Evolutionary conservation across 1,140 invertebrate species (phyloP), one percentile per base, ranked within the genome.

Genomic region (Ptiloglossa arizonensis): DNA sequence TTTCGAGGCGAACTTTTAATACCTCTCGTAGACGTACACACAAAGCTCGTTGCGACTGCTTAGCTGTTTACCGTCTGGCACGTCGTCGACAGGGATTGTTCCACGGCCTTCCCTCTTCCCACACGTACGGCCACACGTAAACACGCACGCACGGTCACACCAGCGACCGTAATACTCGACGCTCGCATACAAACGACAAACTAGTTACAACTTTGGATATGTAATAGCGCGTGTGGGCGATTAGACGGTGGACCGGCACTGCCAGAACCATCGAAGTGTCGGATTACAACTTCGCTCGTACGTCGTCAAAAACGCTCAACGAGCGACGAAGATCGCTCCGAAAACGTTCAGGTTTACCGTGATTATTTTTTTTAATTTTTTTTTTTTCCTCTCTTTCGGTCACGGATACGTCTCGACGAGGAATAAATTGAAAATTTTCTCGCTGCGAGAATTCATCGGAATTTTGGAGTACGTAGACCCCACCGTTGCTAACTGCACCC

Each of bases 171-270:
- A 82, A 87, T 81, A 63, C 64, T 41, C 46, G 5, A 15, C 80
- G 66, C 38, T 67, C 46, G 57, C 41, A 59, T 81, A 66, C 67
- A 50, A 11, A 64, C 74, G 79, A 62, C 59, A 64, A 84, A 87
- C 81, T 87, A 85, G 82, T 87, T 87, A 80, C 83, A 86, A 87
- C 69, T 86, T 87, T 86, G 79, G 77, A 86, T 87, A 85, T 81
- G 82, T 86, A 86, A 86, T 84, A 86, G 81, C 79, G 74, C 73
- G 68, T 80, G 77, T 79, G 71, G 74, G 46, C 83, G 79, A 86
- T 87, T 81, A 85, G 81, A 81, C 76, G 79, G 66, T 84, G 80
- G 79, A 85, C 71, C 71, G 68, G 60, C 50, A 50, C 54, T 76
- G 75, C 71, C 72, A 79, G 73, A 52, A 81, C 56, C 60, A 83